Evolutionary conservation across 2,113 vertebrate species (phyloP).

Genomic region (Craseonycteris thonglongyai): DNA sequence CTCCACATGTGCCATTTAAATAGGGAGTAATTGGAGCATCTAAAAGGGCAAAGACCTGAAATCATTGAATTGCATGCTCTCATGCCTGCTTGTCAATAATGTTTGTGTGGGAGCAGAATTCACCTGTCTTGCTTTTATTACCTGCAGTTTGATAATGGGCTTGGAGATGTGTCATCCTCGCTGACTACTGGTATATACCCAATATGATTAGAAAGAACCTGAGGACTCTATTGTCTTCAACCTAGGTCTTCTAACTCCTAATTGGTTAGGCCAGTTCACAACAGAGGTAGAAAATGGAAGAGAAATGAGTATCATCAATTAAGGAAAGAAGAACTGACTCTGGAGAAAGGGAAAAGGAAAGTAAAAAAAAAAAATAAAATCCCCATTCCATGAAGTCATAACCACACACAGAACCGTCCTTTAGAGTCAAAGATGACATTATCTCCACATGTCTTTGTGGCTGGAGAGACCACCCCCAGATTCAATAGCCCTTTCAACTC

Average conservation of each 20-base stretch:
- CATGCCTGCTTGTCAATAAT: not conserved
- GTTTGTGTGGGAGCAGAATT: not conserved
- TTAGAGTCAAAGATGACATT: slow-evolving; percentile 13
- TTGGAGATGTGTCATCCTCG: not conserved
- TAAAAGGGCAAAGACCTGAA: not conserved
- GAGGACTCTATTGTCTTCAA: not conserved
- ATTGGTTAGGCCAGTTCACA: not conserved
- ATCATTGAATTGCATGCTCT: not conserved
- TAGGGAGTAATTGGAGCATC: not conserved
- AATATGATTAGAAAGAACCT: not conserved
- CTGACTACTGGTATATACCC: not conserved
- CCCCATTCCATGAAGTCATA: not conserved
- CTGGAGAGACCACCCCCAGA: slow-evolving; percentile 8
- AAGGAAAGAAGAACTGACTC: not conserved
- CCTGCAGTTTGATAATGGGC: not conserved
- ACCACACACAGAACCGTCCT: not conserved
- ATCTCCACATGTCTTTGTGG: not conserved
- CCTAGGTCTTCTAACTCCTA: too few relatives aligned
- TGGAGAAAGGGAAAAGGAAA: not conserved
- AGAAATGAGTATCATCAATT: not conserved
- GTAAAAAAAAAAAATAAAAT: too few relatives aligned
- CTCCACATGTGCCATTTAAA: not conserved
- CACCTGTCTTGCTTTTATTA: not conserved
- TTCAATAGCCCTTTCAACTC: slow-evolving; percentile 29
- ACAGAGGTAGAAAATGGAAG: not conserved